These are phyloP conservation scores for Torymus texanus DNA, from an alignment of 2,888 invertebrate genomes.

Conservation along the genomic window DNA sequence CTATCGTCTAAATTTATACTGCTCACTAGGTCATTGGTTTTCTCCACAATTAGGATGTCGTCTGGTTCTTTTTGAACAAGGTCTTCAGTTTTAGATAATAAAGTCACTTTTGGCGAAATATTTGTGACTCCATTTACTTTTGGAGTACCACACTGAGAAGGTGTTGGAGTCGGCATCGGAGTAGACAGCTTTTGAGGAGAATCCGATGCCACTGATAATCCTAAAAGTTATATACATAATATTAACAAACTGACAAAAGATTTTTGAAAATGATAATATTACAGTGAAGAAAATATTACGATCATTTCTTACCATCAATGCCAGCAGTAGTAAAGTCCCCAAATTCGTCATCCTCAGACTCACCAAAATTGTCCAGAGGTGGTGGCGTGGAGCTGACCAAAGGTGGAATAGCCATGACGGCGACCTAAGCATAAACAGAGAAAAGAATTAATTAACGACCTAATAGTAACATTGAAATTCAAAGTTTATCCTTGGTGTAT, in stretches of 20 bases:
- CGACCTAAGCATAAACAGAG: neutral
- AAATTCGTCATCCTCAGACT: constrained; percentile 79
- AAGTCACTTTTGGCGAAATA: constrained; percentile 49
- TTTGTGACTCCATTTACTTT: constrained; percentile 66
- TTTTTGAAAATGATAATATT: neutral
- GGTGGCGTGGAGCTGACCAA: constrained; percentile 82
- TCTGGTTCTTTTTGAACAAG: constrained; percentile 11
- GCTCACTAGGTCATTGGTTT: constrained; percentile 66
- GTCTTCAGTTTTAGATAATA: constrained; percentile 24
- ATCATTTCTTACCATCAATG: constrained; percentile 67
- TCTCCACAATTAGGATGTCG: constrained; percentile 69
- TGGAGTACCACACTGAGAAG: constrained; percentile 66
- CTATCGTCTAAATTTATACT: constrained; percentile 66
- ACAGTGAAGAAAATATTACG: neutral
- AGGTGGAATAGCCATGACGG: constrained; percentile 80
- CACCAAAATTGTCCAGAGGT: constrained; percentile 78
- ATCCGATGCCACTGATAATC: constrained; percentile 70
- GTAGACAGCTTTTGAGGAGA: constrained; percentile 69
- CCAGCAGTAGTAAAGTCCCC: constrained; percentile 72
- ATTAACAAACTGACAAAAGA: neutral
- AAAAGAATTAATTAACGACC: neutral
- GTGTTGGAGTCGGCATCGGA: constrained; percentile 66
- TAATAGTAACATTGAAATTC: neutral
- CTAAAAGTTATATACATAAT: constrained; percentile 58
- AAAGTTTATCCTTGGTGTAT: neutral